Base-by-base conservation (phyloP, 37 sponge, comb jelly and placozoan genomes). In the Geodia barretti region DNA sequence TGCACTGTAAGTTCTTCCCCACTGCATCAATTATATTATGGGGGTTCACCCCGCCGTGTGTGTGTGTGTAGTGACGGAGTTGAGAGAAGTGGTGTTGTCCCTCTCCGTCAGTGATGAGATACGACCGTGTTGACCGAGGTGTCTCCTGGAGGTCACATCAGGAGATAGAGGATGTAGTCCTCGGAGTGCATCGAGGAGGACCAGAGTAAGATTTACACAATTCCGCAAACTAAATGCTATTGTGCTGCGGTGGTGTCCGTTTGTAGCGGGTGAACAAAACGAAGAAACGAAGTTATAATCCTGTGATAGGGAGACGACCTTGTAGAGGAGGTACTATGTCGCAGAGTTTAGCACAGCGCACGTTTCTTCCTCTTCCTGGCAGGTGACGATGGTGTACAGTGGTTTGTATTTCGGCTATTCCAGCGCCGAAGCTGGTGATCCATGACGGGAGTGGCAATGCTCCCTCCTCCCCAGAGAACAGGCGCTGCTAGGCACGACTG, bases 81-180 rank as follows among this genome's bases (percentile, higher is more conserved):
- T n/a, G n/a, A n/a, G n/a, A n/a, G n/a, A n/a, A n/a, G n/a, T n/a
- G n/a, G n/a, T n/a, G n/a, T n/a, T n/a, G n/a, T n/a, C n/a, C n/a
- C n/a, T n/a, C n/a, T n/a, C 7, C 54, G 20, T 11, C 32, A 88
- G 62, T 88, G 31, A 40, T 80, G 33, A 77, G 39, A 69, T 89
- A n/a, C 81, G 86, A 1, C 66, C 64, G 60, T 80, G 82, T 54
- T 90, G 81, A 85, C 86, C 0, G 90, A 85, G 33, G 75, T 85
- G n/a, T 7, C 77, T 90, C 34, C 78, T 90, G 38, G 82, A 84
- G 20, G 85, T 84, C 39, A 90, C 86, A 67, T 60, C 60, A 73
- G 41, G 86, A 85, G 65, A 76, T 85, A 26, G 26, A 68, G 61
- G 19, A 0, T 20, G 73, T 89, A 2, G 84, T 63, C 61, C n/a